Base-by-base conservation (phyloP, 2,113 vertebrate species). In the Panthera leo region DNA sequence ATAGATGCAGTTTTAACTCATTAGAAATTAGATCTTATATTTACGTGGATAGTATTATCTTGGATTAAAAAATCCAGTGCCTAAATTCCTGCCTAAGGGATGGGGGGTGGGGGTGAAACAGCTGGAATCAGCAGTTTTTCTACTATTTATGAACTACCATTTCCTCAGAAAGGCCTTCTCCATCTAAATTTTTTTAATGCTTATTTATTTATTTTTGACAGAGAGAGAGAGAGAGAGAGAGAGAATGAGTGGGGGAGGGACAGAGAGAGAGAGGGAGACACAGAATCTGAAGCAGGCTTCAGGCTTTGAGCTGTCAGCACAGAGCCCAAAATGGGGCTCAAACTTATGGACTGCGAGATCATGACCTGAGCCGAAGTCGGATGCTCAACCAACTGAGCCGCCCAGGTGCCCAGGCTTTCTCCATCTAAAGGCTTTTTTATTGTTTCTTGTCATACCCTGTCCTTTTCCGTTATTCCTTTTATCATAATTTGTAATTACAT, bases 11-110 rank as follows among this genome's bases (percentile, higher is more conserved):
- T 75, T 87, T 92, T 42, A 91, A 51, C 23, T 96, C 29, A 80
- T 31, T 92, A 86, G 18, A 87, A 91, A 89, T 93, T 31, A 71
- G 7, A 53, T 89, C 51, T 85, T 89, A n/a, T 65, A n/a, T 80
- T 84, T 86, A 95, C 87, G n/a, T 23, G 39, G 45, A 31, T 70
- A 21, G 0, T 68, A 73, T 76, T 95, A 63, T 48, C 16, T 84
- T 95, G 7, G 70, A 85, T 91, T 94, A 2, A 89, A 48, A 93
- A 34, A 89, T 67, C 15, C 8, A 45, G 12, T 51, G 31, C 16
- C 58, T 86, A 5, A 7, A 58, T 65, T 97, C 5, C 25, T 95
- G 51, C 42, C 23, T 15, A 23, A 55, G 36, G 29, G 7, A 13
- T 63, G 23, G 7, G 25, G 21, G 21, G 21, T 61, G 21, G 7